phyloP scores from a whole-genome alignment of 2,113 vertebrate species.

The Varanus salvator region DNA sequence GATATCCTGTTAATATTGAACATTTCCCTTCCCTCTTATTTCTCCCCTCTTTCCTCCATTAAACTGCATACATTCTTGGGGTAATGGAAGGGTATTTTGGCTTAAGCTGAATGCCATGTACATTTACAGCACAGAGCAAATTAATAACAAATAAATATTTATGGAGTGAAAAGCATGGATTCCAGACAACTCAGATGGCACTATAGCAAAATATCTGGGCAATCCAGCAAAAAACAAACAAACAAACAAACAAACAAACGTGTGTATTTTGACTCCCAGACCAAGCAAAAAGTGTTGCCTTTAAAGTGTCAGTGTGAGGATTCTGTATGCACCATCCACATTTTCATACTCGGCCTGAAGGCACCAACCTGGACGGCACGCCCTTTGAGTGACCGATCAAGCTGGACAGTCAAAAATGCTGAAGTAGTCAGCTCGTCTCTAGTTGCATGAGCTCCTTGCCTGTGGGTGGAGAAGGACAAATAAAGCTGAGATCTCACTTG shows the following conservation, averaged over 20 bases:
- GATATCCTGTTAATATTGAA: not conserved
- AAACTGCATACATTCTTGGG: not conserved
- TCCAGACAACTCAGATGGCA: not conserved
- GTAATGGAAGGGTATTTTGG: not conserved
- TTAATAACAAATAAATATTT: not conserved
- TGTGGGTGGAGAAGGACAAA: conserved; percentile 62
- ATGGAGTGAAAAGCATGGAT: not conserved
- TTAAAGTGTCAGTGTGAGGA: not conserved
- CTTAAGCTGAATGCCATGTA: not conserved
- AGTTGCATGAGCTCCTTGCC: conserved; percentile 87
- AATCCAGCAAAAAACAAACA: not conserved
- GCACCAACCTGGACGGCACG: conserved; percentile 86
- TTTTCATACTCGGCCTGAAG: conserved; percentile 20
- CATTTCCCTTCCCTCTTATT: not conserved
- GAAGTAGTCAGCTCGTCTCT: conserved; percentile 88
- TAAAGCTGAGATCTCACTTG: not conserved
- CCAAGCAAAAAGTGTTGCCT: not conserved
- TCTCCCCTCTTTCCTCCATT: not conserved
- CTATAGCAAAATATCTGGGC: not conserved
- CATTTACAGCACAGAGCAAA: not conserved
- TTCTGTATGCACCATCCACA: not conserved
- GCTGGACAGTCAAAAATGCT: conserved; percentile 90
- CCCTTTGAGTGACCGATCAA: conserved; percentile 85
- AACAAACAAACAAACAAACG: too few relatives aligned
- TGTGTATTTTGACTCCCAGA: not conserved